Evolutionary conservation across 2,797 vertebrate species (phyloP).

Genomic region (Schizothorax lantsangensis): DNA sequence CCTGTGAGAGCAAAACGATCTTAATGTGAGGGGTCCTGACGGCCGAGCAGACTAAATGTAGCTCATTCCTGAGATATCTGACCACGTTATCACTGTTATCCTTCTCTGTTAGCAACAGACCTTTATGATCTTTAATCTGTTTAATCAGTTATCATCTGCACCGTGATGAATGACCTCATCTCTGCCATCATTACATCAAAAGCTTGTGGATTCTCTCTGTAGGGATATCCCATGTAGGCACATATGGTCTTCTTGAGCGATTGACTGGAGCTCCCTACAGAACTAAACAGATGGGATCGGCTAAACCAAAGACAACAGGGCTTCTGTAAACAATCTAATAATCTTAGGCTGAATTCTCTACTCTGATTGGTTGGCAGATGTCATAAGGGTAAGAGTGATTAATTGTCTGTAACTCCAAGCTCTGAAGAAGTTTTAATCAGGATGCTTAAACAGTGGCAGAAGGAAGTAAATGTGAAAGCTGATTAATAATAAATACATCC

Average conservation of each 20-base stretch:
- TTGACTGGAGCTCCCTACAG: neutral
- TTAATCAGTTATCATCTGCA: neutral
- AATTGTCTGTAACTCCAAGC: neutral
- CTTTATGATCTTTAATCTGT: neutral
- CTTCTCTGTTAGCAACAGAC: neutral
- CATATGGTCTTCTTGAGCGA: neutral
- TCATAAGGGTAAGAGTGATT: neutral
- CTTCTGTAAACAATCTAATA: neutral
- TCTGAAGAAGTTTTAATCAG: neutral
- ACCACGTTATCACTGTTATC: neutral
- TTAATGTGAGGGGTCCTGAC: neutral
- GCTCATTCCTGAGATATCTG: constrained; percentile 8
- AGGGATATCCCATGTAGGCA: neutral
- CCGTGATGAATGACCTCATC: neutral
- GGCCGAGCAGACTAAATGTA: neutral
- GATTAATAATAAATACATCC: neutral
- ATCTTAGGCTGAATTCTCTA: neutral
- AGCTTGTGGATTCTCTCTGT: neutral
- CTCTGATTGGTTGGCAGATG: neutral
- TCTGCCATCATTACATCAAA: neutral
- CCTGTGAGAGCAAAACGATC: neutral
- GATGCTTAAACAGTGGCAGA: neutral
- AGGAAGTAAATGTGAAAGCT: neutral
- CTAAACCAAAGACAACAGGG: neutral
- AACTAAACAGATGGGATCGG: neutral